Evolutionary conservation across 2,113 vertebrate species (phyloP), one percentile per base, ranked within the genome.

Genomic region (Nansenia antarctica): DNA sequence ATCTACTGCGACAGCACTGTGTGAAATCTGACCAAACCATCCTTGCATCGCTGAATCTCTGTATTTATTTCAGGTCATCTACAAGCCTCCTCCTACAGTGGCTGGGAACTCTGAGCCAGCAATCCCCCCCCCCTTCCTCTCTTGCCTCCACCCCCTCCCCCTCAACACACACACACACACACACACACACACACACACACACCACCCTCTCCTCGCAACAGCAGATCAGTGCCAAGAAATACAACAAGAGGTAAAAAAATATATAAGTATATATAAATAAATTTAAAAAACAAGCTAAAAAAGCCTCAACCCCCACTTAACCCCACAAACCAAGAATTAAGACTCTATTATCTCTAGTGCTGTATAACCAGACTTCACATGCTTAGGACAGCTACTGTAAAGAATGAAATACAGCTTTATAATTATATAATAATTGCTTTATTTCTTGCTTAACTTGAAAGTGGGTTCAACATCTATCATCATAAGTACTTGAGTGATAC

Each of bases 91-190:
- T 62, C 20, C 60, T 61, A 35, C 1, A 3, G 63, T 63, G 53
- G 37, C 29, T 62, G 29, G 66, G 62, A 39, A 54, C 42, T 31
- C 67, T 62, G 65, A 79, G 61, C 26, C 58, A 79, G 73, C 63
- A 53, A 53, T 67, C 70, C 64, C 61, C 6, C 54, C 55, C 34
- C 20, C 20, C n/a, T 9, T n/a, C n/a, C n/a, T n/a, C n/a, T n/a
- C 49, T 24, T 24, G n/a, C n/a, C n/a, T n/a, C n/a, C n/a, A n/a
- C n/a, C n/a, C n/a, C n/a, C n/a, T n/a, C n/a, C n/a, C n/a, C n/a
- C n/a, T n/a, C n/a, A n/a, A 65, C 71, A 53, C 49, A 35, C 45
- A 70, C 31, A 27, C 42, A 53, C 22, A 35, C 22, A 60, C n/a
- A 52, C 42, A 26, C 47, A 54, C 18, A 27, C 18, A 57, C 6